Evolutionary conservation across 2,797 vertebrate species (phyloP).

Genomic region (Valencia hispanica): DNA sequence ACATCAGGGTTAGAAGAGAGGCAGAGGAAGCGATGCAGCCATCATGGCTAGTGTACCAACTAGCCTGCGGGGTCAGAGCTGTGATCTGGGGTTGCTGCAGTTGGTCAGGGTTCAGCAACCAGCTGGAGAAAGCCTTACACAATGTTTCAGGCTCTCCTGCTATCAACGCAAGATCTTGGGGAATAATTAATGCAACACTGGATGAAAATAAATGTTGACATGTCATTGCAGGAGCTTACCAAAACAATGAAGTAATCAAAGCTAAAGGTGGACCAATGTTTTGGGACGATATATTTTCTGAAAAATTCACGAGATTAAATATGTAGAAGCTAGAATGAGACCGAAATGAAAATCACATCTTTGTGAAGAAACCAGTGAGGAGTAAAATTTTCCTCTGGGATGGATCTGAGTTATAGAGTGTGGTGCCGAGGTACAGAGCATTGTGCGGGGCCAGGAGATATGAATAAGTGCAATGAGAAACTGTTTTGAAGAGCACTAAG

Average conservation of each 20-base stretch:
- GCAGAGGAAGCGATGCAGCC: too few relatives aligned
- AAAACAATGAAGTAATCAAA: not conserved
- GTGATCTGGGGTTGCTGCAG: too few relatives aligned
- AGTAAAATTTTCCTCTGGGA: not conserved
- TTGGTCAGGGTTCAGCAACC: too few relatives aligned
- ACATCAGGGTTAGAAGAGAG: too few relatives aligned
- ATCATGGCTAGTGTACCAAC: too few relatives aligned
- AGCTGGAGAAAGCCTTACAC: too few relatives aligned
- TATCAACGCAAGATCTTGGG: too few relatives aligned
- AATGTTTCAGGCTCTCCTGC: too few relatives aligned
- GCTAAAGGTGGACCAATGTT: not conserved
- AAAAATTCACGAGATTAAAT: not conserved
- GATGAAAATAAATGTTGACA: not conserved
- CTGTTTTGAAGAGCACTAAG: not conserved
- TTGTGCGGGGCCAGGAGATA: too few relatives aligned
- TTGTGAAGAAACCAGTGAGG: not conserved
- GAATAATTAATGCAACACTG: too few relatives aligned
- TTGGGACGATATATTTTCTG: not conserved
- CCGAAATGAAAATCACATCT: not conserved
- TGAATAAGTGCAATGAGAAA: not conserved
- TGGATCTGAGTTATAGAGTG: too few relatives aligned
- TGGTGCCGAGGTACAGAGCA: not conserved
- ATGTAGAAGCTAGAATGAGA: not conserved
- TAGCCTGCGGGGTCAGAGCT: too few relatives aligned
- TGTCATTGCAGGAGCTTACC: not conserved